Conservation (phyloP, 2,797 vertebrate genomes). For the Moxostoma hubbsi region DNA sequence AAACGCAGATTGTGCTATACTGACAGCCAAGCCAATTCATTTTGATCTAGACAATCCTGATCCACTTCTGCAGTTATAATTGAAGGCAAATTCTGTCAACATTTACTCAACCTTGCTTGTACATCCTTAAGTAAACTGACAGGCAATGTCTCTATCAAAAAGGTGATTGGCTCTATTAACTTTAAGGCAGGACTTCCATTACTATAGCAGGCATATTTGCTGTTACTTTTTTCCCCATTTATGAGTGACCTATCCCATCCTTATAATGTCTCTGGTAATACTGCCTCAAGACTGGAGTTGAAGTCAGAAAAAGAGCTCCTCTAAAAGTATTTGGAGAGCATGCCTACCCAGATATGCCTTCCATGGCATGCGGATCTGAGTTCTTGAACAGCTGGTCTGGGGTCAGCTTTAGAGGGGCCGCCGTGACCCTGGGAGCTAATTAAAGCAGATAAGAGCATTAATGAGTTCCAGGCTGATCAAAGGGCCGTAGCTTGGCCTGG, state of each 20-base stretch:
- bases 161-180: no score
- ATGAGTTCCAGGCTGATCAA: constrained; percentile 66
- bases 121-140: no score
- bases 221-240: no score
- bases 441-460: constrained; percentile 68
- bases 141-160: no score
- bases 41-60: background rate
- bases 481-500: constrained; percentile 50
- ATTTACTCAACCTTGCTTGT: no score
- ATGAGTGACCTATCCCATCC: no score
- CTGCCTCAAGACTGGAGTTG: background rate
- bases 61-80: background rate
- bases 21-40: background rate
- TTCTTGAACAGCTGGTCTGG: constrained; percentile 53
- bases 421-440: constrained; percentile 66
- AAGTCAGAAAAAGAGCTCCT: constrained; percentile 12
- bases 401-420: constrained; percentile 55
- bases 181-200: no score
- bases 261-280: no score
- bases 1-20: background rate
- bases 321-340: constrained; percentile 25
- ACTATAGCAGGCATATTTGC: no score
- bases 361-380: constrained; percentile 31
- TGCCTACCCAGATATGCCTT: constrained; percentile 18
- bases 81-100: no score